These are phyloP conservation scores for Xenotilapia caudafasciata DNA, from an alignment of 2,113 vertebrate genomes.

Conservation along the genomic window DNA sequence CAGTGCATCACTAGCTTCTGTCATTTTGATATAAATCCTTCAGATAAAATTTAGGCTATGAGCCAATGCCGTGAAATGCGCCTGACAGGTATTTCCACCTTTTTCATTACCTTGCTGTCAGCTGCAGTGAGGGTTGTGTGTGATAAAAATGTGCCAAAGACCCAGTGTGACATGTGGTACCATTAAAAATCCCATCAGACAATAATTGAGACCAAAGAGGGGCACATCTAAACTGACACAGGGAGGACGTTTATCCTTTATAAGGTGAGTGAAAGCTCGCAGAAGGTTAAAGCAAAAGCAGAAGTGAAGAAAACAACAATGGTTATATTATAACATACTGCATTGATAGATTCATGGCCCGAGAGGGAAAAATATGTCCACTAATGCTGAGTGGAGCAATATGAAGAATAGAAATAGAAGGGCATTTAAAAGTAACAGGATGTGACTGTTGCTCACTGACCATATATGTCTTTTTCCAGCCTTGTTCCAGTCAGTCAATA, in stretches of 20 bases:
- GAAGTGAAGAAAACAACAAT: background rate
- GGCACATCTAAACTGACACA: constrained; percentile 29
- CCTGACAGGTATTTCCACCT: constrained; percentile 19
- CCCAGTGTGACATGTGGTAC: constrained; percentile 9
- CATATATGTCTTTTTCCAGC: background rate
- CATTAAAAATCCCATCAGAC: constrained; percentile 42
- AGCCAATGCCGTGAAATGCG: constrained; percentile 17
- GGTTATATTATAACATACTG: background rate
- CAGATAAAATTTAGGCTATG: constrained; percentile 2
- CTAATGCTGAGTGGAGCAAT: background rate
- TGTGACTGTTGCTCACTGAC: background rate
- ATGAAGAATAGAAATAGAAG: background rate
- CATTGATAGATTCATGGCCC: background rate
- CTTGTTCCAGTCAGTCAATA: background rate
- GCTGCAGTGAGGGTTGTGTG: background rate
- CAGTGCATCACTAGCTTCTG: background rate
- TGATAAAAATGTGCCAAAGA: constrained; percentile 30
- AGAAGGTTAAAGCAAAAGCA: background rate
- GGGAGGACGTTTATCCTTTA: background rate
- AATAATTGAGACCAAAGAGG: constrained; percentile 49
- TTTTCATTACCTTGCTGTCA: constrained; percentile 54
- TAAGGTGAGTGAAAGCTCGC: background rate
- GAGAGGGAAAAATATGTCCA: background rate
- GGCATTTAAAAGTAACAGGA: background rate
- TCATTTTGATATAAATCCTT: constrained; percentile 1